Base-by-base conservation (phyloP, 2,888 invertebrate genomes). In the Therioaphis trifolii region DNA sequence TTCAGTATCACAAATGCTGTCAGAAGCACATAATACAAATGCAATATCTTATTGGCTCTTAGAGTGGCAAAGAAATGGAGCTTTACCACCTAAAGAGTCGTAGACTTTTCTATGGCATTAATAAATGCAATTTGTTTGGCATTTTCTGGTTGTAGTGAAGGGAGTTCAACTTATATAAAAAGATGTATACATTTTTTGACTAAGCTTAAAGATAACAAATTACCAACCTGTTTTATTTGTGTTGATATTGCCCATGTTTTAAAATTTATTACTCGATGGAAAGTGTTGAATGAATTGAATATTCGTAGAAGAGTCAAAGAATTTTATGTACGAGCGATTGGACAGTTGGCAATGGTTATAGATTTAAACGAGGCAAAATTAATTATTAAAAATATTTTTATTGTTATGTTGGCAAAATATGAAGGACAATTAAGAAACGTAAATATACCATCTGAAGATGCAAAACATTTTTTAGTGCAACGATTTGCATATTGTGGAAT, bases 41-140 rank as follows among this genome's bases (percentile, higher is more conserved):
- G 72, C 84, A 15, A 85, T 85, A n/a, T 21, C 61, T 35, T 85
- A 61, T 55, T 85, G 85, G 85, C 61, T 85, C 4, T 43, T n/a
- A 9, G 79, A 85, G 61, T 85, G 85, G 85, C 63, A 72, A 15
- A 40, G 84, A 27, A 43, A 21, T 43, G 85, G 84, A 14, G 84
- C 82, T 0, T 35, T 75, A 24, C 18, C 46, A 43, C 85, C 85
- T 14, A 69, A 82, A 29, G 79, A 75, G 78, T 85, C 2, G 63
- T 27, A n/a, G 85, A 85, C 46, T 63, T 58, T 18, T 69, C 61
- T 40, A 21, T 84, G 21, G 85, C 85, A 15, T 18, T 85, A 15
- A 55, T 85, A 24, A 49, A 46, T 46, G n/a, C 46, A 46, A 15
- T 46, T 46, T 46, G 46, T 46, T 14, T 46, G 46, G 46, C 46